These are phyloP conservation scores for Ceratotherium simum DNA, from an alignment of 2,113 vertebrate species.

Conservation along the genomic window DNA sequence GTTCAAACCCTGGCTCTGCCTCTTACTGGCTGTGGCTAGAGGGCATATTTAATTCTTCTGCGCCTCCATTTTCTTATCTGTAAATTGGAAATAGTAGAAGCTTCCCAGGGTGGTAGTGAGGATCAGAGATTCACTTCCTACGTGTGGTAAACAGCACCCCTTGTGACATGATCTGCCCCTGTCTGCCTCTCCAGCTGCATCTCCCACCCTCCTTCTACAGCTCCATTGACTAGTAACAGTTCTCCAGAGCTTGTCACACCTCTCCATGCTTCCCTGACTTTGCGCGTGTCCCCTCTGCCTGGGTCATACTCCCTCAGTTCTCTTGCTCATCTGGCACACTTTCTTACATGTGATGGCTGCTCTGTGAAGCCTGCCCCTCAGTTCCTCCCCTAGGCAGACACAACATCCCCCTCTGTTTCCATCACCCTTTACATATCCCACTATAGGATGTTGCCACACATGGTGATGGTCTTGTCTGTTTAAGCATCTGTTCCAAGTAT, in stretches of 20 bases:
- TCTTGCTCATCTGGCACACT: not conserved
- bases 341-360: not conserved
- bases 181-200: not conserved
- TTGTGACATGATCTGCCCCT: not conserved
- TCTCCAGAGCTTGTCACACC: not conserved
- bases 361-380: not conserved
- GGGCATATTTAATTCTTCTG: not conserved
- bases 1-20: not conserved
- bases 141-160: rapidly evolving
- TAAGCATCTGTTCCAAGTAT: not conserved
- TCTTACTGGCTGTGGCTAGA: not conserved
- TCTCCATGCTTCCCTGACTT: not conserved
- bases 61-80: not conserved
- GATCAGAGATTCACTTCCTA: not conserved
- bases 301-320: not conserved
- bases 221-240: too few species aligned
- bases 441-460: rapidly evolving
- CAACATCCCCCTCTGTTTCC: not conserved
- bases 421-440: not conserved
- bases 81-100: not conserved
- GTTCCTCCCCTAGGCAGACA: not conserved
- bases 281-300: not conserved
- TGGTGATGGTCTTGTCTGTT: not conserved
- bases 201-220: not conserved
- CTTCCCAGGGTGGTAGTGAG: not conserved